These are phyloP conservation scores for Hylaeus volcanicus DNA, from an alignment of 1,140 invertebrate species.

Conservation along the genomic window DNA sequence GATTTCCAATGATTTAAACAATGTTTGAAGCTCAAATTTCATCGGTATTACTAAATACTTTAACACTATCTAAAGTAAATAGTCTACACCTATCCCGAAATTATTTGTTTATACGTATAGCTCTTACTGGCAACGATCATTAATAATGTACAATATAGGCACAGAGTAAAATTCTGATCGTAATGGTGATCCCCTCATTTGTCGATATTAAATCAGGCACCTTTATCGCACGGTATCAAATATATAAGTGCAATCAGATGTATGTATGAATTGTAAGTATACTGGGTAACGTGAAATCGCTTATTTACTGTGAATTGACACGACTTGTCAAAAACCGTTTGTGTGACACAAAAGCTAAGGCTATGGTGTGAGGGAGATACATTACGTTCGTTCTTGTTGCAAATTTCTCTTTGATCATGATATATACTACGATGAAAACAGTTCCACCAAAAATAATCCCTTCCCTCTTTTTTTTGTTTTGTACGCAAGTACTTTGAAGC, in stretches of 20 bases:
- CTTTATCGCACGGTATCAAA: background rate
- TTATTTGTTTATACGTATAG: background rate
- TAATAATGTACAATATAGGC: background rate
- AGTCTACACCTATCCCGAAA: background rate
- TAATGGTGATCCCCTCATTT: slow-evolving; percentile 1
- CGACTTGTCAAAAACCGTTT: slow-evolving; percentile 76
- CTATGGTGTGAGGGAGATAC: slow-evolving; percentile 69
- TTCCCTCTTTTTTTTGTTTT: slow-evolving; percentile 41
- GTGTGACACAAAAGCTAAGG: slow-evolving; percentile 77
- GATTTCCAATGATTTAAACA: background rate
- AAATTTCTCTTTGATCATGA: slow-evolving; percentile 60
- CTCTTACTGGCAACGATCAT: background rate
- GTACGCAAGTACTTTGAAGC: background rate
- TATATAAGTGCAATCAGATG: slow-evolving; percentile 1
- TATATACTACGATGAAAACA: slow-evolving; percentile 55
- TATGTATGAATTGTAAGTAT: slow-evolving; percentile 63
- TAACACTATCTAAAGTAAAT: background rate
- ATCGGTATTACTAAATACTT: background rate
- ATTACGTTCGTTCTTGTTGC: slow-evolving; percentile 68
- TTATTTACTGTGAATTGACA: slow-evolving; percentile 78
- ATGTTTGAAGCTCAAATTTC: background rate
- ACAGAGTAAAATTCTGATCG: slow-evolving; percentile 5
- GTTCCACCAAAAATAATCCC: slow-evolving; percentile 30
- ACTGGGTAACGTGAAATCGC: slow-evolving; percentile 77
- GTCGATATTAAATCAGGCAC: slow-evolving; percentile 13